Evolutionary conservation across 1,140 invertebrate species (phyloP), one percentile per base, ranked within the genome.

Genomic region (Paramacrobiotus metropolitanus): DNA sequence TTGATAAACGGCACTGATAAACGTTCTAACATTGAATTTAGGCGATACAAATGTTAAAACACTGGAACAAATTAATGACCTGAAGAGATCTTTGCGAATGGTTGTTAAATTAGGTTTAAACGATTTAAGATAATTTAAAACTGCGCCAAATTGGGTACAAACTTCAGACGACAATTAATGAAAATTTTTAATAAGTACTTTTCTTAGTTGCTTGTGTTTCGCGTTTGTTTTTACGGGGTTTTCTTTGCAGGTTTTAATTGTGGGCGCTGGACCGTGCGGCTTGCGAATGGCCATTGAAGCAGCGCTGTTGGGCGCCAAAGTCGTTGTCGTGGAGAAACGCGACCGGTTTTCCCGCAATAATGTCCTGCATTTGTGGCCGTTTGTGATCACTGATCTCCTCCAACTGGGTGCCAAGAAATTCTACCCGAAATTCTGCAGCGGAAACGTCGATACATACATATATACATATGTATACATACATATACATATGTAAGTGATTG

Each of bases 381-480:
- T 91, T 73, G 89, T 98, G 28, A 97, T 98, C 62, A 85, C 91
- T 66, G 94, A 99, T 76, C 76, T 99, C 40, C 81, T 86, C 60
- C 82, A 82, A 62, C 78, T 99, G 2, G 94, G 91, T 20, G 93
- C 92, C 40, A 99, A 99, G 72, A 94, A 95, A 70, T 97, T 98
- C 75, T 96, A 92, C 73, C 92, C 92, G 9, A 96, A 97, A 76
- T 98, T 99, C 73, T 98, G 93, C 77, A 92, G 92, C 1, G 94
- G 94, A 40, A 83, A 89, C 60, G 96, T 97, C 64, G 92, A 97
- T 75, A 92, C 97, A 73, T 97, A 97, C 66, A 94, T 90, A 78
- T 71, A 77, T 77, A 68, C 59, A 62, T 60, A n/a, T 61, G 2
- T 40, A 44, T 21, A 21, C 31, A 40, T 30, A 64, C 1, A 24